Evolutionary conservation across 2,113 vertebrate genomes (phyloP), one percentile per base, ranked within the genome.

Genomic region (Poecilia latipinna): DNA sequence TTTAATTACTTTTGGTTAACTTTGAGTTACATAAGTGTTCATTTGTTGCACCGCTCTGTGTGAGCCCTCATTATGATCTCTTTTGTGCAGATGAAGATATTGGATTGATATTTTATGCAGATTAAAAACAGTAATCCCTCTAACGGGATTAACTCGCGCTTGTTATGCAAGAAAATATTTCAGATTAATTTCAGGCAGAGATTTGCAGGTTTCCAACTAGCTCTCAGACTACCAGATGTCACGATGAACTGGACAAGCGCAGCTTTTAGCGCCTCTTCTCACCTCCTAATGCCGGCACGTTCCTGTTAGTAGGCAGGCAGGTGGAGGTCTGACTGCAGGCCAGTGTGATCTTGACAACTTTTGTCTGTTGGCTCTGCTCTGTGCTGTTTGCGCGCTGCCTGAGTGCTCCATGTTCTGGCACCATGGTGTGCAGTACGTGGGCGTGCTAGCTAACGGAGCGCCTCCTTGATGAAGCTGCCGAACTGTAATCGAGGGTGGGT

Each of bases 401-500:
- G 71, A 61, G 72, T 77, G 90, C 79, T 79, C 86, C 75, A 76
- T 88, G 85, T 90, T 91, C 86, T 88, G 86, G 82, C 85, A 80
- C 82, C 88, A 71, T 79, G 80, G 75, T 77, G 81, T 85, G 91
- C 82, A 0, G 76, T 69, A 82, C 26, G 91, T 93, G 84, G 93
- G 92, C 57, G 88, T 75, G 84, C 78, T 81, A 89, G 87, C 83
- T 85, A 83, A 80, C 82, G 74, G 87, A 90, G 78, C 63, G 79
- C 88, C 86, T 85, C 83, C 3, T 90, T 87, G 91, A 89, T 83
- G 67, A 74, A 73, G 82, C 90, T 80, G 82, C 76, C 79, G 79
- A 86, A 82, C 90, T 85, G 78, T 78, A 86, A 80, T 78, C 37
- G 12, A 79, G 73, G 77, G 78, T 57, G 86, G 85, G 86, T 71